A percentile compares a stretch with the other conserved stretches of the same genome.
Conservation (phyloP, 2,797 vertebrate genomes). For the Hapalemur alaotrensis region DNA sequence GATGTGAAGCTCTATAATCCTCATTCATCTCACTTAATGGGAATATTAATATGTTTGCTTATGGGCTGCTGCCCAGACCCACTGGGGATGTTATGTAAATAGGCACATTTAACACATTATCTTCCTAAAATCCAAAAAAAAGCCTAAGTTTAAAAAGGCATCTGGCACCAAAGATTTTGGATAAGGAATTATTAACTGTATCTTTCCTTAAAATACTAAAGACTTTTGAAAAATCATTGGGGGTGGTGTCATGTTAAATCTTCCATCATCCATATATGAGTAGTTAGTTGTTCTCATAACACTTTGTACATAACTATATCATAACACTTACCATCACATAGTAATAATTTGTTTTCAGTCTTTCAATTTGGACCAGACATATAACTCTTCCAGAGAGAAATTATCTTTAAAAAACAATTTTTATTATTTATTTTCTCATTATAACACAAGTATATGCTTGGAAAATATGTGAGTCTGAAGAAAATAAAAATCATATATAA, state of each 20-base stretch:
- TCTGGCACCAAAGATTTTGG: neutral
- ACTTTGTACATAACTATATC: neutral
- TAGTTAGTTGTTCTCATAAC: neutral
- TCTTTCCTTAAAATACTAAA: neutral
- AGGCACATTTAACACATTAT: neutral
- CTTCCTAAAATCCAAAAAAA: neutral
- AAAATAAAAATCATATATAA: conserved; percentile 37
- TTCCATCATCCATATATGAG: neutral
- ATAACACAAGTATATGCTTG: neutral
- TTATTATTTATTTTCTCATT: neutral
- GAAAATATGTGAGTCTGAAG: neutral
- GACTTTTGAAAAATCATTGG: neutral
- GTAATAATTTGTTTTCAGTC: neutral
- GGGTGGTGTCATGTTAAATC: neutral
- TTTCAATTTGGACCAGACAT: neutral
- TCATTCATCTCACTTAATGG: neutral
- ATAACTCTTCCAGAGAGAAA: neutral
- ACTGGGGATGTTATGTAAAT: neutral
- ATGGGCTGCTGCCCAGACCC: neutral
- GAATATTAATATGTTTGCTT: neutral
- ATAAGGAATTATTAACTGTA: neutral
- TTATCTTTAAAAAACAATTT: neutral
- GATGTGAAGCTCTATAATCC: neutral
- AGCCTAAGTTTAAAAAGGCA: neutral
- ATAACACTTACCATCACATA: neutral